These are phyloP conservation scores for Corydoras sp. DNA, from an alignment of 2,113 vertebrate species.

Conservation along the genomic window DNA sequence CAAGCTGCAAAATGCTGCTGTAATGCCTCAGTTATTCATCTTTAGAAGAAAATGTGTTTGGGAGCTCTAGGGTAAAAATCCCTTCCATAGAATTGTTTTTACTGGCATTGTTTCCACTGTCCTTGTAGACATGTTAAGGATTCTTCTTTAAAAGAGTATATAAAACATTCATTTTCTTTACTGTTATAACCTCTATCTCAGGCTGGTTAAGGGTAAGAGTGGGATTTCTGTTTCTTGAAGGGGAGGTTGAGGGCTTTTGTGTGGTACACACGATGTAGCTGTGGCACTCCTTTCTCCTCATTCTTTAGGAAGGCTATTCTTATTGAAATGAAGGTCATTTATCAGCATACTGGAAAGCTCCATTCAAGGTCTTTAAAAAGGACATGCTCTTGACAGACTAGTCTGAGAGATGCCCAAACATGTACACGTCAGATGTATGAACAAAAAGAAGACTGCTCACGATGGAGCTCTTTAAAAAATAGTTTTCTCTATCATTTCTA, in stretches of 20 bases:
- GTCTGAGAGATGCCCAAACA: constrained; percentile 62
- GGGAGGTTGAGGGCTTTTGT: constrained; percentile 45
- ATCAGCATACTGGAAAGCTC: constrained; percentile 62
- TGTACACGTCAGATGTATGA: constrained; percentile 74
- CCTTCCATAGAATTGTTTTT: constrained; percentile 24
- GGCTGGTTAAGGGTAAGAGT: constrained; percentile 59
- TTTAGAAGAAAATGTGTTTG: too few species aligned
- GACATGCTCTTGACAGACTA: constrained; percentile 61
- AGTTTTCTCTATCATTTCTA: constrained; percentile 43
- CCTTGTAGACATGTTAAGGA: constrained; percentile 28
- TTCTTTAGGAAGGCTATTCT: constrained; percentile 63
- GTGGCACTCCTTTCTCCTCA: constrained; percentile 63
- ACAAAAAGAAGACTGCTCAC: constrained; percentile 45
- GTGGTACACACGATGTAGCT: constrained; percentile 47
- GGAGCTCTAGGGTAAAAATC: background rate
- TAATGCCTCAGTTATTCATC: too few species aligned
- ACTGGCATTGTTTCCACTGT: constrained; percentile 40
- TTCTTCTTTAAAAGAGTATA: constrained; percentile 33
- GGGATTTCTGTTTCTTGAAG: constrained; percentile 20
- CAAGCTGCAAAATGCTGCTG: background rate
- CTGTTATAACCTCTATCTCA: constrained; percentile 42
- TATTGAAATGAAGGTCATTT: constrained; percentile 77
- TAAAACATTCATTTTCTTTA: constrained; percentile 38
- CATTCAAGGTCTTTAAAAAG: constrained; percentile 66
- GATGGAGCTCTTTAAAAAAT: constrained; percentile 40